Evolutionary conservation across 1,140 invertebrate species (phyloP), one percentile per base, ranked within the genome.

Genomic region (Ceratoteleas bidentatus): DNA sequence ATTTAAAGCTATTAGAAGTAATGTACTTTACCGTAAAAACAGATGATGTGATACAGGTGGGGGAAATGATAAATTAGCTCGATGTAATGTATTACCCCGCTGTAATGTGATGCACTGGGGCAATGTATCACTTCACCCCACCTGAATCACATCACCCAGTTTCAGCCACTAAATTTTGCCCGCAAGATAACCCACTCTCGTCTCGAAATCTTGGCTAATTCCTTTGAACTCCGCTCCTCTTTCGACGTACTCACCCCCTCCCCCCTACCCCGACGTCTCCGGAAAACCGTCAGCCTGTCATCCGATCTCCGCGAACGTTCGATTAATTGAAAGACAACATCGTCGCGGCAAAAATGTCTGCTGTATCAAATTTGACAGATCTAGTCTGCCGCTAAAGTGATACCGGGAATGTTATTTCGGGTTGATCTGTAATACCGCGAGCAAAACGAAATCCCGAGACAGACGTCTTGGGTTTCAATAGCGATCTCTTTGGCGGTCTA

Each of bases 71-170:
- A 72, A 72, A 72, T 79, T 64, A 79, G 56, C 50, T 11, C 47
- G 52, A 54, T 79, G 60, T 79, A 79, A 79, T 66, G 61, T 72
- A 79, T 79, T 79, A 66, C 61, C 34, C 68, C 53, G 50, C 36
- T 66, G 15, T 79, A 79, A 79, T 66, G 76, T 66, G 76, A 72
- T 79, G 61, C 68, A 72, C 40, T 79, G 68, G 53, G 54, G 68
- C 49, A 40, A 79, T 79, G 68, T 72, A 79, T 79, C 76, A 79
- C 76, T 72, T 79, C 76, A 54, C 45, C 66, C 61, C 53, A 66
- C 76, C 49, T 79, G 76, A 72, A 79, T 79, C 76, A 66, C 76
- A 79, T 79, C 76, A 73, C 60, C 66, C 38, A 70, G 68, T 78
- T 66, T 72, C 47, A 66, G 68, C 49, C 53, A 61, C 61, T 79